These are phyloP conservation scores for Lasiurus borealis DNA, from an alignment of 2,113 vertebrate species.

Conservation along the genomic window DNA sequence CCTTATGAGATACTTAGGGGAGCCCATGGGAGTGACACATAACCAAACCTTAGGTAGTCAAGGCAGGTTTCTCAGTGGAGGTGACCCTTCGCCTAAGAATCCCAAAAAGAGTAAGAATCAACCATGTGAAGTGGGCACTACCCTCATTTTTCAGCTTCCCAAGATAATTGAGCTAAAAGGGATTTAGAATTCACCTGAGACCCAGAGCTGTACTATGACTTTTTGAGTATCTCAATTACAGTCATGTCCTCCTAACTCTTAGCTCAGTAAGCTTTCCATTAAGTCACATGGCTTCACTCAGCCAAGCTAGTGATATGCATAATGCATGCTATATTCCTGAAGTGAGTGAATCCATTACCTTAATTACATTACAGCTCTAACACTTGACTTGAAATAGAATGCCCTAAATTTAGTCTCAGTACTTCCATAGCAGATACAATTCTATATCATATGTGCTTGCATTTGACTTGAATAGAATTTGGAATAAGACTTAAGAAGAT, in stretches of 20 bases:
- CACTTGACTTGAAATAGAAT: conserved; percentile 53
- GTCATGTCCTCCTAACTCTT: not conserved
- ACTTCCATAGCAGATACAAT: conserved; percentile 39
- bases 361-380: conserved; percentile 58
- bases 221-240: not conserved
- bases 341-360: conserved; percentile 46
- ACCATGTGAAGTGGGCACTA: not conserved
- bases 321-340: not conserved
- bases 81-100: not conserved
- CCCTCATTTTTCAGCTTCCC: not conserved
- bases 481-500: conserved; percentile 31
- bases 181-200: not conserved
- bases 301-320: not conserved
- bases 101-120: not conserved
- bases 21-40: not conserved
- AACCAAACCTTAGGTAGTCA: not conserved
- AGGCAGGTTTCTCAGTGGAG: not conserved
- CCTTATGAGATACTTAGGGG: not conserved
- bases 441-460: conserved; percentile 44
- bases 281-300: conserved; percentile 3
- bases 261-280: not conserved
- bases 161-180: not conserved
- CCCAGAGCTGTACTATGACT: not conserved
- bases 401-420: not conserved
- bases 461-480: conserved; percentile 31